Percentiles rank a stretch among this genome's conserved stretches.
These are phyloP conservation scores for Euura lappo DNA, from an alignment of 1,140 invertebrate genomes.

Conservation along the genomic window DNA sequence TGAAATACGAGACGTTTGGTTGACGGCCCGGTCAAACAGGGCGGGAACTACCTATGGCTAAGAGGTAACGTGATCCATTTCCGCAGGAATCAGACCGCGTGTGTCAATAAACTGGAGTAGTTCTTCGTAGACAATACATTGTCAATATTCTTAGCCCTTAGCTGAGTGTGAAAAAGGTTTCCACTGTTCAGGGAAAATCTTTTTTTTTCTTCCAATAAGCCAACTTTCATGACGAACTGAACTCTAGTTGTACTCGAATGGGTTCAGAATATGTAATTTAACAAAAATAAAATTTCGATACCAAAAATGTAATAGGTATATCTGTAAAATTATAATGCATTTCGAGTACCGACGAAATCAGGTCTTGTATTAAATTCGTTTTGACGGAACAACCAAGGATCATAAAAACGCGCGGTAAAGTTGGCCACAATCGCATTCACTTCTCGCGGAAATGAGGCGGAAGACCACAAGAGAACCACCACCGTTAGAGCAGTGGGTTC, in stretches of 20 bases:
- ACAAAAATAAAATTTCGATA: no score
- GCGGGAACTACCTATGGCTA: background rate
- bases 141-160: background rate
- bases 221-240: no score
- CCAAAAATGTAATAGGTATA: no score
- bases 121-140: conserved; percentile 2
- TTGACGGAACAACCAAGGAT: conserved; percentile 43
- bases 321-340: no score
- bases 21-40: background rate
- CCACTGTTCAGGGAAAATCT: background rate
- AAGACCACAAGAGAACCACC: conserved; percentile 45
- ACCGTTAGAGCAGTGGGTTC: conserved; percentile 24
- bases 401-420: conserved; percentile 23
- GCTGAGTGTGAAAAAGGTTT: conserved; percentile 1
- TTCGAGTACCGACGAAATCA: no score
- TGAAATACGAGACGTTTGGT: background rate
- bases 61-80: conserved; percentile 7
- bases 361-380: conserved; percentile 45
- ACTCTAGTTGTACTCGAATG: no score
- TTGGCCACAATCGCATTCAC: conserved; percentile 46
- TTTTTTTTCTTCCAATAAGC: no score
- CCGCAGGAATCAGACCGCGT: conserved; percentile 4
- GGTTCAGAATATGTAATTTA: no score
- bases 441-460: conserved; percentile 56
- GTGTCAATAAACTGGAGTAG: background rate